These are phyloP conservation scores for Andrena marginata DNA, from an alignment of 2,888 invertebrate genomes.

Conservation along the genomic window DNA sequence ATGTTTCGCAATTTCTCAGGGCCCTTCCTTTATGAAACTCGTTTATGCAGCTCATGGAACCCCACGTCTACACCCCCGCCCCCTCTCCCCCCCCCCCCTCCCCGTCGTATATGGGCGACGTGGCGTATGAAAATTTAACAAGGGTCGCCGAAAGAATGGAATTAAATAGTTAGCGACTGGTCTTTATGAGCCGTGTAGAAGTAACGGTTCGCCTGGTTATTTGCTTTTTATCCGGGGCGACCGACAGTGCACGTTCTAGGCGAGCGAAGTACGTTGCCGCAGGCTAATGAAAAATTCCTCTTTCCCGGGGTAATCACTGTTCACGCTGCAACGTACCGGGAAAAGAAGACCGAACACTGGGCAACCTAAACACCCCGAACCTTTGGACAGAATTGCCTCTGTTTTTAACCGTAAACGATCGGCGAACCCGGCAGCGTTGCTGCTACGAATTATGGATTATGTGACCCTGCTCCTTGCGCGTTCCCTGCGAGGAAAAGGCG, in stretches of 20 bases:
- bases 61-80: background rate
- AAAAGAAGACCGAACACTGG: background rate
- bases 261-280: background rate
- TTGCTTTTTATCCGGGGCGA: constrained; percentile 7
- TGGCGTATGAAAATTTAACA: constrained; percentile 58
- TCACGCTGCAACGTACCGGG: constrained; percentile 1
- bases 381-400: background rate
- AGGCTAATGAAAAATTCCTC: constrained; percentile 58
- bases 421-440: background rate
- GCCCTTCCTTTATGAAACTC: constrained; percentile 47
- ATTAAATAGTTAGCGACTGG: constrained; percentile 55
- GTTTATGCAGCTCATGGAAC: constrained; percentile 35
- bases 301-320: constrained; percentile 32
- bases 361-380: background rate
- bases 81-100: too few relatives aligned
- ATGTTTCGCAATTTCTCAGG: constrained; percentile 60
- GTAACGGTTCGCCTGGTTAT: constrained; percentile 40
- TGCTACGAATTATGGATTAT: background rate
- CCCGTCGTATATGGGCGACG: constrained; percentile 22
- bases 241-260: background rate
- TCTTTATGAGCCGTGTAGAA: constrained; percentile 42
- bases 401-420: constrained; percentile 9
- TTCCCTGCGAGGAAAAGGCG: background rate
- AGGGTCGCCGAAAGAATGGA: constrained; percentile 53
- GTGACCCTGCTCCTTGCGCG: background rate